Conservation (phyloP, 1,140 invertebrate species). For the Drosophila asahinai region DNA sequence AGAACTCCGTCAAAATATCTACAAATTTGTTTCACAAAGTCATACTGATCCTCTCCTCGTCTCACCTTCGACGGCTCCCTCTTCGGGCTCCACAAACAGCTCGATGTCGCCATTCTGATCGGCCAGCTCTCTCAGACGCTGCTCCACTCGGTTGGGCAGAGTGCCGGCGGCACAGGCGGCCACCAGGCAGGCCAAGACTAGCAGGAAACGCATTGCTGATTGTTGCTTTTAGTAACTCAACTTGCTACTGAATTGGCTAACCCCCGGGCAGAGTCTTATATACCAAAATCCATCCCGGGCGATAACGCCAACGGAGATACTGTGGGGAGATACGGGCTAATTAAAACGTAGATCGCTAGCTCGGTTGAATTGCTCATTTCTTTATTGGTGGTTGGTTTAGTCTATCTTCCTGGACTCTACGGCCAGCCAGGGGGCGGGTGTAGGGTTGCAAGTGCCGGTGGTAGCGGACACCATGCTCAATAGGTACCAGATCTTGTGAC, state of each 20-base stretch:
- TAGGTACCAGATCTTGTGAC: slow-evolving; percentile 79
- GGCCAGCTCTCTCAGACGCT: slow-evolving; percentile 55
- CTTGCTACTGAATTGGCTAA: slow-evolving; percentile 56
- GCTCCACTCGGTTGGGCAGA: slow-evolving; percentile 56
- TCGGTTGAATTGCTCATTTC: slow-evolving; percentile 57
- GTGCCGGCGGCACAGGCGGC: slow-evolving; percentile 73
- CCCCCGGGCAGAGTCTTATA: slow-evolving; percentile 53
- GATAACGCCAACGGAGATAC: slow-evolving; percentile 29
- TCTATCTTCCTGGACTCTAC: slow-evolving; percentile 35
- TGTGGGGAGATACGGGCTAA: slow-evolving; percentile 53
- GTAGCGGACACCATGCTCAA: slow-evolving; percentile 37
- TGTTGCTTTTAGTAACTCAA: slow-evolving; percentile 41
- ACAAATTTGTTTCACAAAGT: neutral
- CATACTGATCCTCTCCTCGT: neutral
- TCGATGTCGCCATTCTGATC: slow-evolving; percentile 75
- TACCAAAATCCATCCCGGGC: slow-evolving; percentile 33
- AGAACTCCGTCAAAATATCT: neutral
- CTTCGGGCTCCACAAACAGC: slow-evolving; percentile 56
- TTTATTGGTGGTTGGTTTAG: slow-evolving; percentile 32
- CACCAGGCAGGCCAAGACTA: slow-evolving; percentile 73
- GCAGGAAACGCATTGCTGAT: slow-evolving; percentile 74
- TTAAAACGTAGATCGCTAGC: slow-evolving; percentile 53
- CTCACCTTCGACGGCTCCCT: slow-evolving; percentile 70
- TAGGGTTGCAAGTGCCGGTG: slow-evolving; percentile 54
- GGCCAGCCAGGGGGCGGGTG: slow-evolving; percentile 75